These are phyloP conservation scores for Campylomormyrus numenius DNA, from an alignment of 2,113 vertebrate species.

Conservation along the genomic window DNA sequence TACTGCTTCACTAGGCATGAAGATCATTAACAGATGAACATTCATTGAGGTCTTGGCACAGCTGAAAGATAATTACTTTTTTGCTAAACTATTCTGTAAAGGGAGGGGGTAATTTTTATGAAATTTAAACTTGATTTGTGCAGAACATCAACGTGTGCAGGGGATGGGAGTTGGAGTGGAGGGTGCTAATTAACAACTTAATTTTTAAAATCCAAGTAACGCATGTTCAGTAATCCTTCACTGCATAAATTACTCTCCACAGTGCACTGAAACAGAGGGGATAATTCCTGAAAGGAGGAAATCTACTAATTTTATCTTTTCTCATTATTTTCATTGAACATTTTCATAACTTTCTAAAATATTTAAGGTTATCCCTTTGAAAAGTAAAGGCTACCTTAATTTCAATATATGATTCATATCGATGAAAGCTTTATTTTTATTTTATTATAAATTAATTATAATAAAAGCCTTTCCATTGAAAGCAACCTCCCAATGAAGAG, in stretches of 20 bases:
- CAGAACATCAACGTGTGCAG: constrained; percentile 37
- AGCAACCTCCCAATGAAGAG: not conserved
- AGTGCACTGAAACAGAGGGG: not conserved
- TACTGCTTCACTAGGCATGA: constrained; percentile 23
- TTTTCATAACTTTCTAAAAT: constrained; percentile 1
- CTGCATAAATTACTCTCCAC: constrained; percentile 41
- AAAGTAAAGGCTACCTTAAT: not conserved
- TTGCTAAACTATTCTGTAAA: not conserved
- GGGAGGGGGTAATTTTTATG: not conserved
- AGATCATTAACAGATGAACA: constrained; percentile 58
- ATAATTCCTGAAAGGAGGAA: constrained; percentile 9
- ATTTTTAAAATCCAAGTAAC: constrained; percentile 75
- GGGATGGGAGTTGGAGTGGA: constrained; percentile 13
- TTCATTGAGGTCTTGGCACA: constrained; percentile 53
- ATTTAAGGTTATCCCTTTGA: not conserved
- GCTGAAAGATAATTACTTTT: constrained; percentile 58
- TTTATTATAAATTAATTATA: not conserved
- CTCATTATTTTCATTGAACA: constrained; percentile 1
- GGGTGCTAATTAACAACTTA: constrained; percentile 73
- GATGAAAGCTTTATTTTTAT: not conserved
- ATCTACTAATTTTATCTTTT: constrained; percentile 8
- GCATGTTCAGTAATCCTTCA: constrained; percentile 63
- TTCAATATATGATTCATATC: not conserved
- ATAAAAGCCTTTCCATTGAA: not conserved
- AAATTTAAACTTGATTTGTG: constrained; percentile 48